Conservation (phyloP, 2,888 invertebrate genomes). For the Torymus texanus region DNA sequence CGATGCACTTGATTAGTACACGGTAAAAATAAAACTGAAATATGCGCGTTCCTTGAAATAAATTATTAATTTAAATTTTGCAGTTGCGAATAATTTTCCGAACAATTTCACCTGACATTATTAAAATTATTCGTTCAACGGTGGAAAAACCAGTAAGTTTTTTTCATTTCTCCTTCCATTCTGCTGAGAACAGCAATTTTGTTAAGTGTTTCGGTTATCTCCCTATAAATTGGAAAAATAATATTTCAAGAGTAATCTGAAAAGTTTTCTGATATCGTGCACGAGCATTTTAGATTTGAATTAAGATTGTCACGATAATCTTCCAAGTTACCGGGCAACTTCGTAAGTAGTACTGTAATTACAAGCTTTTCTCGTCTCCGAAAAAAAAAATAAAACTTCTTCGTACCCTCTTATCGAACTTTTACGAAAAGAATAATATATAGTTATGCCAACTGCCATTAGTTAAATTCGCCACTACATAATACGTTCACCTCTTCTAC, state of each 20-base stretch:
- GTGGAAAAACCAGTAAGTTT: constrained; percentile 19
- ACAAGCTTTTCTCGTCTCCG: constrained; percentile 31
- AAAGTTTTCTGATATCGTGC: constrained; percentile 48
- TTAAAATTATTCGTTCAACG: background rate
- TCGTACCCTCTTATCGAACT: constrained; percentile 15
- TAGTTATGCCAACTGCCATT: background rate
- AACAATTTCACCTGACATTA: background rate
- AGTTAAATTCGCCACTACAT: background rate
- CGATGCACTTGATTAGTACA: no score
- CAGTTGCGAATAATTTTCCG: background rate
- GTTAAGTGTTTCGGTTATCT: constrained; percentile 45
- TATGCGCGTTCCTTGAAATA: background rate
- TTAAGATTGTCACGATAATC: constrained; percentile 50
- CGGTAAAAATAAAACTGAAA: no score
- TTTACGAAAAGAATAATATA: constrained; percentile 5
- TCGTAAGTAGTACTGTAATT: constrained; percentile 50
- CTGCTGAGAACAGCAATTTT: constrained; percentile 31
- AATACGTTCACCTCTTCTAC: no score
- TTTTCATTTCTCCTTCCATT: background rate
- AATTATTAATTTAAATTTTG: background rate
- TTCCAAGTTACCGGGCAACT: constrained; percentile 35
- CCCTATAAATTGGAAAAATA: constrained; percentile 48
- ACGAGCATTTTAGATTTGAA: constrained; percentile 48
- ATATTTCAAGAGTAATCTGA: constrained; percentile 41
- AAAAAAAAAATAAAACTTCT: constrained; percentile 44